Percentiles rank a stretch among this genome's conserved stretches.
Evolutionary conservation across 2,888 invertebrate genomes (phyloP).

Genomic region (Ectemnius lituratus): DNA sequence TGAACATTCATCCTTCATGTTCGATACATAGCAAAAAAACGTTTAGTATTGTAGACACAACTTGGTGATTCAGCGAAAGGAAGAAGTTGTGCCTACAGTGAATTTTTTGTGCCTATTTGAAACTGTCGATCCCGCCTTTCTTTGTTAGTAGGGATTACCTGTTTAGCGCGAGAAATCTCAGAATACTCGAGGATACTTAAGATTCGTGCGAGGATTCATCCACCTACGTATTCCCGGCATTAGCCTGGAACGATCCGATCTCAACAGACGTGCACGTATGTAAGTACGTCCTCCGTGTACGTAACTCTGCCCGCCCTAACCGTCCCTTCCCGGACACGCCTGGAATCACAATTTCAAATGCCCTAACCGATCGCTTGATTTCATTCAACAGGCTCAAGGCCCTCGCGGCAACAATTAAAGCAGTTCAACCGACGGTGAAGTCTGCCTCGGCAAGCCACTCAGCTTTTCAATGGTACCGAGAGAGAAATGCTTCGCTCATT

Average conservation of each 20-base stretch:
- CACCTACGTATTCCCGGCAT: slow-evolving; percentile 61
- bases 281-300: slow-evolving; percentile 42
- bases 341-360: slow-evolving; percentile 72
- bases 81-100: too few species aligned
- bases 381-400: slow-evolving; percentile 24
- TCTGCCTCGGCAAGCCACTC: neutral
- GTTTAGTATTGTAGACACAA: too few species aligned
- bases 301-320: slow-evolving; percentile 39
- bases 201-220: slow-evolving; percentile 65
- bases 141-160: too few species aligned
- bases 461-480: neutral
- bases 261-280: slow-evolving; percentile 53
- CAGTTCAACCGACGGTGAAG: neutral
- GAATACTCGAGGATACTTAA: slow-evolving; percentile 57
- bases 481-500: neutral
- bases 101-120: too few species aligned
- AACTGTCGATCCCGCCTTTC: too few species aligned
- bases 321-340: slow-evolving; percentile 67
- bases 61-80: too few species aligned
- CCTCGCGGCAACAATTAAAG: neutral
- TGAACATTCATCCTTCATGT: too few species aligned
- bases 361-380: slow-evolving; percentile 51
- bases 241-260: slow-evolving; percentile 56
- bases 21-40: too few species aligned
- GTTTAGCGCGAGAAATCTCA: slow-evolving; percentile 27